Conservation (phyloP, 2,888 invertebrate genomes). For the Imbricaverruca yamaguchii region DNA sequence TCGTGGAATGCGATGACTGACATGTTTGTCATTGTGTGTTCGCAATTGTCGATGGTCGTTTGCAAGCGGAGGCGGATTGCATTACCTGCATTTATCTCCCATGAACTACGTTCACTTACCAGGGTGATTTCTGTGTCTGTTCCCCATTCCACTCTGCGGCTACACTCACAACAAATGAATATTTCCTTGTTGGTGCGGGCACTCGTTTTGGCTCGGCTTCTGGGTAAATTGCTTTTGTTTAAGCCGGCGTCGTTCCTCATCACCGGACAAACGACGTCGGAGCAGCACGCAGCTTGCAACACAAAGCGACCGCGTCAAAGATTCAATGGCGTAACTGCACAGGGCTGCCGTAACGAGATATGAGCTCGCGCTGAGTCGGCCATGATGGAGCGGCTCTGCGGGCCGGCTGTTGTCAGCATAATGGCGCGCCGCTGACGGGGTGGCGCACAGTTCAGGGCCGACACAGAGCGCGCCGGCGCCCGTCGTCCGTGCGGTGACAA, state of each 20-base stretch:
- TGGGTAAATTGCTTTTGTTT: slow-evolving; percentile 1
- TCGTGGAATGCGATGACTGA: too few relatives aligned
- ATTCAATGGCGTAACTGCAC: neutral
- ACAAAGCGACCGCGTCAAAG: neutral
- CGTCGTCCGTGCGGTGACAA: too few relatives aligned
- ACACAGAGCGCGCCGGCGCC: too few relatives aligned
- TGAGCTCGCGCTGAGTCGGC: neutral
- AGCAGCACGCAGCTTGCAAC: neutral
- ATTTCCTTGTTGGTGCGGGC: neutral
- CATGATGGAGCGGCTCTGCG: too few relatives aligned
- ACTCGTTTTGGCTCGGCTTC: neutral
- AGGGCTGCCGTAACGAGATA: neutral
- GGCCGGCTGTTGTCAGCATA: too few relatives aligned
- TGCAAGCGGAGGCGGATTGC: too few relatives aligned
- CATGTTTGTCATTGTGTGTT: too few relatives aligned
- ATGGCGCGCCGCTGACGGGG: too few relatives aligned
- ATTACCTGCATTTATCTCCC: too few relatives aligned
- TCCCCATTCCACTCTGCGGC: neutral
- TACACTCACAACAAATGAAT: neutral
- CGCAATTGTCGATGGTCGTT: too few relatives aligned
- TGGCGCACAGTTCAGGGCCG: too few relatives aligned
- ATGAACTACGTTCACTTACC: neutral
- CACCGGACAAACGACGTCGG: neutral
- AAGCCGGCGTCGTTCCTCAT: neutral
- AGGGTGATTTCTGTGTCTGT: neutral